Evolutionary conservation across 2,888 invertebrate species (phyloP).

Genomic region (Eledone cirrhosa): DNA sequence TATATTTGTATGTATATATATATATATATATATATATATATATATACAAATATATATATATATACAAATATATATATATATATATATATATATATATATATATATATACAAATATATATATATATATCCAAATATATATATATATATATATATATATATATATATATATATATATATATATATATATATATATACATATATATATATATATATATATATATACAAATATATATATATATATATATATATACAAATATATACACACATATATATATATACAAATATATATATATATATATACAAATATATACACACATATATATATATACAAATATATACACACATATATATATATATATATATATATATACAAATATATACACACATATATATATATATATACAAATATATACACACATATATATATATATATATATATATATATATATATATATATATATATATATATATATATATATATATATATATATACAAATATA

Average conservation of each 20-base stretch:
- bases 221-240: neutral
- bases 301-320: neutral
- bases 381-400: neutral
- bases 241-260: neutral
- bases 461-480: neutral
- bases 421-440: neutral
- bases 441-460: neutral
- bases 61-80: neutral
- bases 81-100: neutral
- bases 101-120: neutral
- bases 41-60: neutral
- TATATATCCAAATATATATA: too few species aligned
- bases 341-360: neutral
- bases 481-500: neutral
- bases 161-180: neutral
- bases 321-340: neutral
- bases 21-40: slow-evolving; percentile 2
- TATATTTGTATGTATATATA: neutral
- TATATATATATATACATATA: neutral
- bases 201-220: slow-evolving; percentile 2
- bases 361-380: neutral
- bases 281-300: neutral
- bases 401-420: neutral
- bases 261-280: neutral
- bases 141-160: neutral